phyloP scores from a whole-genome alignment of 2,888 invertebrate genomes.

The Rotaria sp. region DNA sequence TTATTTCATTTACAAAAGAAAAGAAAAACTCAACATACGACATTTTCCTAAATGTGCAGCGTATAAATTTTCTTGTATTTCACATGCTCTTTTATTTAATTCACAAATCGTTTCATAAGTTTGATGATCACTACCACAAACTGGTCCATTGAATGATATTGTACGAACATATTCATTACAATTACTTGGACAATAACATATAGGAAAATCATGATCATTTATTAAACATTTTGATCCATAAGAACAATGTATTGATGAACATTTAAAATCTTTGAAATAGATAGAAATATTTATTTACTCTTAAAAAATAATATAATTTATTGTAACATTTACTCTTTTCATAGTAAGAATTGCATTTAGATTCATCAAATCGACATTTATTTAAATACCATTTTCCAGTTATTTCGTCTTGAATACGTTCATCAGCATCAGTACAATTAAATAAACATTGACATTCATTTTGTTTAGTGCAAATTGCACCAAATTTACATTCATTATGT shows the following conservation, averaged over 20 bases:
- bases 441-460: not conserved
- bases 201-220: not conserved
- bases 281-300: too few relatives aligned
- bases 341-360: not conserved
- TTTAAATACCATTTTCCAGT: not conserved
- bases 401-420: not conserved
- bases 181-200: not conserved
- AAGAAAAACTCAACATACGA: not conserved
- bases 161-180: not conserved
- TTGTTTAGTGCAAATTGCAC: not conserved
- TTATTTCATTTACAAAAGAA: not conserved
- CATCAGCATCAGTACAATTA: not conserved
- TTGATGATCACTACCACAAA: not conserved
- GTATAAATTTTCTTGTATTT: not conserved
- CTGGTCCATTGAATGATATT: not conserved
- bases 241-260: not conserved
- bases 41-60: not conserved
- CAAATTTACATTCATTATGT: not conserved
- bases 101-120: not conserved
- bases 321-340: not conserved
- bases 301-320: not conserved
- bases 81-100: slow-evolving; percentile 11
- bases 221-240: not conserved
- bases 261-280: not conserved
- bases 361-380: not conserved